A percentile compares a stretch with the other conserved stretches of the same genome.
Evolutionary conservation across 1,140 invertebrate species (phyloP).

Genomic region (Potamilus streckersoni): DNA sequence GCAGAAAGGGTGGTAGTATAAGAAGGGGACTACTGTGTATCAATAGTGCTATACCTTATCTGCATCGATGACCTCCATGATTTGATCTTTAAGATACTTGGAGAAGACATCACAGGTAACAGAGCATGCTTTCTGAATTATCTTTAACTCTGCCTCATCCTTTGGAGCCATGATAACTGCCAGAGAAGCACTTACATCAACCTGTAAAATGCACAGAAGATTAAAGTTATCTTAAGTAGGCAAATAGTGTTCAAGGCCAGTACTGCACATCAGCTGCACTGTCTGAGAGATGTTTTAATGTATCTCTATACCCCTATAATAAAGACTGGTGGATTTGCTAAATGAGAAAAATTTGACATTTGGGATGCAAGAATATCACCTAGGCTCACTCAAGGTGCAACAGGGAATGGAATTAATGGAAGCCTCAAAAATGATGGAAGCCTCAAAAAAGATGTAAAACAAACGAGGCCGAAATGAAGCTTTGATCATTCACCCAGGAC

Average conservation of each 20-base stretch:
- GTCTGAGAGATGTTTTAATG: background rate
- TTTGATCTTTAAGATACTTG: slow-evolving; percentile 96
- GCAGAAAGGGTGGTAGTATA: no score
- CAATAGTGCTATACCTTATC: slow-evolving; percentile 76
- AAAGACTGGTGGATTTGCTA: background rate
- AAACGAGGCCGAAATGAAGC: no score
- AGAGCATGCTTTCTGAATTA: slow-evolving; percentile 93
- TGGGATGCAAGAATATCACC: background rate
- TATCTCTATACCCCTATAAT: no score
- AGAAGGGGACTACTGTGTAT: background rate
- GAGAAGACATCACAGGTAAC: slow-evolving; percentile 95
- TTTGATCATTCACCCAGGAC: no score
- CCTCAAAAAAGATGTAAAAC: no score
- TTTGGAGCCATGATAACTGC: slow-evolving; percentile 94
- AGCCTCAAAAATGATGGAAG: no score
- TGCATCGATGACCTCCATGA: slow-evolving; percentile 98
- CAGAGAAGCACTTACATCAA: slow-evolving; percentile 88
- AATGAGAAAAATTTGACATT: no score
- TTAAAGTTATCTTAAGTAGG: background rate
- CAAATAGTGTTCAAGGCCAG: background rate
- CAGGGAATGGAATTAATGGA: no score
- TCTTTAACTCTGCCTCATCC: slow-evolving; percentile 91
- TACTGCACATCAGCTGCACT: background rate
- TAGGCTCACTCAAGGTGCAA: no score
- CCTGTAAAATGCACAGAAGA: slow-evolving; percentile 63